These are phyloP conservation scores for Corapipo altera DNA, from an alignment of 2,113 vertebrate species.

Conservation along the genomic window DNA sequence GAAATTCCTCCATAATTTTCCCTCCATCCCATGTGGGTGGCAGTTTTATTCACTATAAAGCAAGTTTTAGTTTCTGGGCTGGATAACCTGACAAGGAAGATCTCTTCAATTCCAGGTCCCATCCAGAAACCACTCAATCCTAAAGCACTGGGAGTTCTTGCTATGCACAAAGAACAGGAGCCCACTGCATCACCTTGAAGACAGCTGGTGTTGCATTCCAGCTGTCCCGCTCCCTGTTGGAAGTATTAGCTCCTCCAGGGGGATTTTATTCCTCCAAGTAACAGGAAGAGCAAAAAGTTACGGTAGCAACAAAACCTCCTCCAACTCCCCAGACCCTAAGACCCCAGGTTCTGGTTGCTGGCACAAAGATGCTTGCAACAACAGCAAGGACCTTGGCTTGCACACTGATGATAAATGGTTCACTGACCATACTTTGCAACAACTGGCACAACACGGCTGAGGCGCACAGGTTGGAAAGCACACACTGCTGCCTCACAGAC, in stretches of 20 bases:
- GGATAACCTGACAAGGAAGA: background rate
- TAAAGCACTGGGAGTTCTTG: background rate
- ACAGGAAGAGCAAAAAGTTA: background rate
- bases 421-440: background rate
- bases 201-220: background rate
- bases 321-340: background rate
- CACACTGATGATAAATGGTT: background rate
- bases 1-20: background rate
- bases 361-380: background rate
- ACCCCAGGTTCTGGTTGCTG: accelerated
- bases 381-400: background rate
- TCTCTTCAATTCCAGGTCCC: background rate
- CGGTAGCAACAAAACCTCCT: background rate
- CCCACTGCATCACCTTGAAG: accelerated
- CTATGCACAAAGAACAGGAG: background rate
- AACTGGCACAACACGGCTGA: accelerated
- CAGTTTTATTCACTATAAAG: background rate
- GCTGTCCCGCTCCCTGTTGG: background rate
- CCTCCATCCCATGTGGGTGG: background rate
- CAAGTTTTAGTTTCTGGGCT: background rate
- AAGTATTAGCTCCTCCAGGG: background rate
- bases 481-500: background rate
- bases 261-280: background rate
- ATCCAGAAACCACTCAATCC: background rate
- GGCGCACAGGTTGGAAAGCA: background rate